phyloP scores from a whole-genome alignment of 1,140 invertebrate genomes.

The Brachionus manjavacas region DNA sequence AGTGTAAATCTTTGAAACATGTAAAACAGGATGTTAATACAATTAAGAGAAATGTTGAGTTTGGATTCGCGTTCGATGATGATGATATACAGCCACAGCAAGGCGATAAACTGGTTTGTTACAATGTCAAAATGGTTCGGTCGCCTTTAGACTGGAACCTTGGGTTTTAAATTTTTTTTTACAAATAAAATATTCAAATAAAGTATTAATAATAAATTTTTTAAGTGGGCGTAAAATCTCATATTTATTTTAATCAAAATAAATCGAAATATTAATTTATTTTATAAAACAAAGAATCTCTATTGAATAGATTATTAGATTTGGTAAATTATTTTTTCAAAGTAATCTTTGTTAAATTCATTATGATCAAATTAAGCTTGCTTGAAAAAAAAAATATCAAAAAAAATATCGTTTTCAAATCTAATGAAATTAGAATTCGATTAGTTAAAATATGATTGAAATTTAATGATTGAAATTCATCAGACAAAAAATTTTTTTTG shows the following conservation, averaged over 20 bases:
- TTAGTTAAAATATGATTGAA: no score
- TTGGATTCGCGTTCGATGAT: constrained; percentile 73
- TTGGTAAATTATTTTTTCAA: no score
- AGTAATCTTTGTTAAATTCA: no score
- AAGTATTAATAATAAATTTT: not conserved
- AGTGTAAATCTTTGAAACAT: constrained; percentile 74
- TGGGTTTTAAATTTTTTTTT: constrained; percentile 62
- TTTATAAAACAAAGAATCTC: no score
- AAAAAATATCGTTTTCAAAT: no score
- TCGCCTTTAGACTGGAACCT: constrained; percentile 75
- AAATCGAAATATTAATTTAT: no score
- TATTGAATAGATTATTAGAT: no score
- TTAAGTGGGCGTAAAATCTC: constrained; percentile 27
- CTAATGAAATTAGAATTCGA: no score
- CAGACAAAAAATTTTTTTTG: no score
- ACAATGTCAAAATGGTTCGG: constrained; percentile 63
- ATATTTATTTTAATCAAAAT: not conserved
- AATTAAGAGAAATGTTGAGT: constrained; percentile 78
- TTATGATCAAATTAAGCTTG: no score
- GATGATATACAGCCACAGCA: constrained; percentile 63
- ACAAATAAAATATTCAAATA: not conserved
- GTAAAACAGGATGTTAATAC: constrained; percentile 78
- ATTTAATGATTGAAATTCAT: no score
- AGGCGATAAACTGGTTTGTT: constrained; percentile 76
- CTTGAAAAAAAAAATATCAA: no score